phyloP scores from a whole-genome alignment of 2,113 vertebrate genomes.

The Microtus pennsylvanicus region DNA sequence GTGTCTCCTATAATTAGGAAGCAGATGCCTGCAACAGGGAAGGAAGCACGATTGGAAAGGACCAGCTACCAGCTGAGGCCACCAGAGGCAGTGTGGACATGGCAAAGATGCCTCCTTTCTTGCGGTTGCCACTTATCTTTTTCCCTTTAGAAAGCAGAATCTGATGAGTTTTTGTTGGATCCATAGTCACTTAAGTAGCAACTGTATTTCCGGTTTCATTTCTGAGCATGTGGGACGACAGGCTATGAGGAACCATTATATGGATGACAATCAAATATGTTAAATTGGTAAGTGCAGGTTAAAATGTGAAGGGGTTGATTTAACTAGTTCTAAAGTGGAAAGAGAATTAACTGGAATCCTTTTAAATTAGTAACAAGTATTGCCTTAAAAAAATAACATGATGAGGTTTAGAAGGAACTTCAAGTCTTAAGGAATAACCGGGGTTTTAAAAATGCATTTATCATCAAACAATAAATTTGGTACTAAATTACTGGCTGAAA shows the following conservation, averaged over 20 bases:
- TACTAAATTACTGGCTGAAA: conserved; percentile 52
- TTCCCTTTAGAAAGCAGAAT: conserved; percentile 22
- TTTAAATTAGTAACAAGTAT: conserved; percentile 44
- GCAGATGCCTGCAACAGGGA: background rate
- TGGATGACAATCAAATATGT: background rate
- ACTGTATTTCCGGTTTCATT: background rate
- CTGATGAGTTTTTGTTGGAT: background rate
- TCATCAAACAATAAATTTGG: conserved; percentile 39
- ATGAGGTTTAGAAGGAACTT: background rate
- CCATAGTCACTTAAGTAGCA: background rate
- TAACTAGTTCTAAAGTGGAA: background rate
- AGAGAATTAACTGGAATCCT: background rate
- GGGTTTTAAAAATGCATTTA: conserved; percentile 1
- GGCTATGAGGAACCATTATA: background rate
- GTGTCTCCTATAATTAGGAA: background rate
- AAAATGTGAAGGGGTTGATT: conserved; percentile 34
- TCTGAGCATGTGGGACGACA: background rate
- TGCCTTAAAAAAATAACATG: background rate
- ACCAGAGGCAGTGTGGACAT: background rate
- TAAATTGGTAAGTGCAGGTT: conserved; percentile 27
- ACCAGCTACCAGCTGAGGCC: background rate
- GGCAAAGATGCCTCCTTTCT: background rate
- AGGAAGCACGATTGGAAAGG: background rate
- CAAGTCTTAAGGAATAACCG: conserved; percentile 33
- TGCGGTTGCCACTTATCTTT: background rate